Conservation (phyloP, 2,113 vertebrate species). For the Carollia perspicillata region DNA sequence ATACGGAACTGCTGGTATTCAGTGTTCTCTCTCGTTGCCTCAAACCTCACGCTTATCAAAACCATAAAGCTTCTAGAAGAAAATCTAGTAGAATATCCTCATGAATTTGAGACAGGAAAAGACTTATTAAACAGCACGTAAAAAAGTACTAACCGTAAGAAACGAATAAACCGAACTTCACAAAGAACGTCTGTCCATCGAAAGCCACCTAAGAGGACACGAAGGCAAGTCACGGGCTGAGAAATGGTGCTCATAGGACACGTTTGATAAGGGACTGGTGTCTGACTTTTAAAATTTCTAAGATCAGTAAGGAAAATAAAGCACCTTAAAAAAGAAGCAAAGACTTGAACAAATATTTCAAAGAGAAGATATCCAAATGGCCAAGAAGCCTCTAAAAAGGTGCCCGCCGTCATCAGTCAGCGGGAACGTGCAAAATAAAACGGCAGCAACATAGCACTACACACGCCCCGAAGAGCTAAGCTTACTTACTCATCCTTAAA, state of each 20-base stretch:
- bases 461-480: too few species aligned
- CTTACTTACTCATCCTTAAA: background rate
- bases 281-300: background rate
- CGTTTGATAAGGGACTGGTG: background rate
- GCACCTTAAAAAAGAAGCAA: background rate
- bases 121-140: background rate
- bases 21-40: background rate
- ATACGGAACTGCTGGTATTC: background rate
- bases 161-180: background rate
- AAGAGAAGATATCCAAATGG: too few species aligned
- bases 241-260: background rate
- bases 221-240: background rate
- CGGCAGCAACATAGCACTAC: background rate
- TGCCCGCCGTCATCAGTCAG: background rate
- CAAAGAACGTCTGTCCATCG: background rate
- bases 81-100: background rate
- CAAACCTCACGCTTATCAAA: background rate
- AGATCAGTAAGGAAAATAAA: background rate
- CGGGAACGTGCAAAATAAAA: background rate
- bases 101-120: background rate
- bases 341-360: background rate
- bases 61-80: background rate
- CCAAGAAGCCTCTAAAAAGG: background rate
- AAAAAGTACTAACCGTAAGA: background rate
- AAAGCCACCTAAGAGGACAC: background rate